Evolutionary conservation across 2,797 vertebrate species (phyloP), one percentile per base, ranked within the genome.

Genomic region (Hylomyscus alleni): DNA sequence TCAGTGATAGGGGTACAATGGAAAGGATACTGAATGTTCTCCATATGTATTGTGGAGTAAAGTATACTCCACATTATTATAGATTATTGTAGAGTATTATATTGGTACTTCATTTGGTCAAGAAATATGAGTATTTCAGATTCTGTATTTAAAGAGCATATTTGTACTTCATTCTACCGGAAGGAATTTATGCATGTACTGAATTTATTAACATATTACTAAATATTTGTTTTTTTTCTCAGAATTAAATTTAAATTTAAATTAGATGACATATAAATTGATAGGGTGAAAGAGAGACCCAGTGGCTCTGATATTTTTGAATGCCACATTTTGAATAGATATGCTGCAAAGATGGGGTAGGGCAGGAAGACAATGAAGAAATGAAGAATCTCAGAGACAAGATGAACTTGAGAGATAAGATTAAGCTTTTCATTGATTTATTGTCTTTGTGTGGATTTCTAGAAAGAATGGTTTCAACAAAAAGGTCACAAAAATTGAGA

Each of bases 111-210:
- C 24, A 44, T 83, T 60, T 29, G 22, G 22, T 44, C 44, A 3
- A 31, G 4, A 83, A 11, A 31, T 4, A 44, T 37, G 7, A 44
- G 3, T 62, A 19, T 62, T 62, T 62, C 62, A 47, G 20, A 31
- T 14, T 83, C 26, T 84, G 15, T 44, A 19, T 62, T 62, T 44
- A 84, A 31, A 84, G 26, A 31, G 13, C 24, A 47, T 47, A 62
- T 26, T 31, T 84, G 54, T 37, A 58, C 2, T 31, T 83, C 2
- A 62, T 83, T 62, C 15, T 62, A 4, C 2, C 31, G 37, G 4
- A 19, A 29, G 26, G 1, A 62, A 44, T 62, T 1, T 7, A 31
- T 31, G 1, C 1, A 40, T 10, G 44, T 0, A 31, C 8, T 62
- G 34, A 3, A 8, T 17, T 31, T 83, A 60, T 62, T 40, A 44